phyloP scores from a whole-genome alignment of 2,113 vertebrate genomes.

The Oceanodroma tethys region DNA sequence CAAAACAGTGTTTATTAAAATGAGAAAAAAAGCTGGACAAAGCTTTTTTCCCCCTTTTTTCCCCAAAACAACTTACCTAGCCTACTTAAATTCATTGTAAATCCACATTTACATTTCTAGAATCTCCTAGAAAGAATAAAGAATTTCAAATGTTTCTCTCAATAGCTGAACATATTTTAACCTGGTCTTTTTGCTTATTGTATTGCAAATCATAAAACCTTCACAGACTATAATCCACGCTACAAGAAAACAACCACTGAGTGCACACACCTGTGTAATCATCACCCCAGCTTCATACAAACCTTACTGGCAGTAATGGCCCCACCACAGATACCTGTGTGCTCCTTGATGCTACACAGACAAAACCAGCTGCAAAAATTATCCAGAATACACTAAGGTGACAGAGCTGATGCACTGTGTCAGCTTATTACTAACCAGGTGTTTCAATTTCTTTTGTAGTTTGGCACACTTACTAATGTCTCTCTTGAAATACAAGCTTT shows the following conservation, averaged over 20 bases:
- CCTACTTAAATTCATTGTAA: not conserved
- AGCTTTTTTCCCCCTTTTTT: not conserved
- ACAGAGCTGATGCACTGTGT: not conserved
- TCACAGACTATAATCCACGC: not conserved
- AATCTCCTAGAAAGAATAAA: not conserved
- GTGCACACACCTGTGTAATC: not conserved
- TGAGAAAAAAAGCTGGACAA: not conserved
- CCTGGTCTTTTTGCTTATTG: not conserved
- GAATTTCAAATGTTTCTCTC: not conserved
- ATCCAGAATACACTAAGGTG: not conserved
- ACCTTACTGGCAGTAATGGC: not conserved
- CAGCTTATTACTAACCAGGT: not conserved
- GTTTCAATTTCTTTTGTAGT: not conserved
- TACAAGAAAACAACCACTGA: not conserved
- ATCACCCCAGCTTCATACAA: not conserved
- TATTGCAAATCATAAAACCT: not conserved
- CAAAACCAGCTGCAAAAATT: not conserved
- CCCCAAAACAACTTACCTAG: not conserved
- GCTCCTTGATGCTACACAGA: not conserved
- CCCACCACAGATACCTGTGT: not conserved
- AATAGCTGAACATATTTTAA: not conserved
- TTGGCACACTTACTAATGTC: not conserved
- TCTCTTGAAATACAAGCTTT: not conserved
- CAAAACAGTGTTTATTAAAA: not conserved
- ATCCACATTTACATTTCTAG: not conserved